Conservation (phyloP, 2,797 vertebrate species). For the Hylomyscus alleni region DNA sequence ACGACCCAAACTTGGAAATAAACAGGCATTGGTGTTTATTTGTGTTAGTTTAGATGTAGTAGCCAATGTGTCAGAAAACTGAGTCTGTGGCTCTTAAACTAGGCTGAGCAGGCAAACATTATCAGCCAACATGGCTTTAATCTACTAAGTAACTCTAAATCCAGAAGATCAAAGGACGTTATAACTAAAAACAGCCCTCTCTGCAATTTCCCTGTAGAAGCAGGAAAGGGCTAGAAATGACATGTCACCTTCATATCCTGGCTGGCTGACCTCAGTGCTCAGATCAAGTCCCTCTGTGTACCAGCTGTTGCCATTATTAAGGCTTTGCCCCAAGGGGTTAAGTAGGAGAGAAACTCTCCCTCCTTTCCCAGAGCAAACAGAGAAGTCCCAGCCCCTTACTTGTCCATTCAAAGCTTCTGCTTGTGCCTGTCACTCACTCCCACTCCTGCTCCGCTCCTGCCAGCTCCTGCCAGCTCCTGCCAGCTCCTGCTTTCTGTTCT, state of each 20-base stretch:
- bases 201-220: conserved; percentile 74
- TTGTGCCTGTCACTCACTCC: conserved; percentile 88
- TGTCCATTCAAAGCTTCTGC: conserved; percentile 82
- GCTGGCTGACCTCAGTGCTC: conserved; percentile 82
- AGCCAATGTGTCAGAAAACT: conserved; percentile 66
- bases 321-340: conserved; percentile 88
- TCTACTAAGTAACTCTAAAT: conserved; percentile 77
- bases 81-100: conserved; percentile 1
- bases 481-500: conserved; percentile 79
- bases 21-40: conserved; percentile 71
- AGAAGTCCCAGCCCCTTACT: conserved; percentile 88
- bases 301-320: conserved; percentile 88
- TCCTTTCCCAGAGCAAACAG: conserved; percentile 88
- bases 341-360: conserved; percentile 81
- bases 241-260: conserved; percentile 88
- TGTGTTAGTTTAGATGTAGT: conserved; percentile 72
- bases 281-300: conserved; percentile 77
- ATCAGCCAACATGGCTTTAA: conserved; percentile 77
- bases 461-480: conserved; percentile 67
- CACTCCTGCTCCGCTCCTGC: conserved; percentile 59
- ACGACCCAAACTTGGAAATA: conserved; percentile 70
- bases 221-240: conserved; percentile 86
- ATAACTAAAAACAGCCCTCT: conserved; percentile 81
- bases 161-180: conserved; percentile 83
- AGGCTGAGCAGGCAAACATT: conserved; percentile 66